phyloP scores from a whole-genome alignment of 2,113 vertebrate genomes.

The Tor tambroides region DNA sequence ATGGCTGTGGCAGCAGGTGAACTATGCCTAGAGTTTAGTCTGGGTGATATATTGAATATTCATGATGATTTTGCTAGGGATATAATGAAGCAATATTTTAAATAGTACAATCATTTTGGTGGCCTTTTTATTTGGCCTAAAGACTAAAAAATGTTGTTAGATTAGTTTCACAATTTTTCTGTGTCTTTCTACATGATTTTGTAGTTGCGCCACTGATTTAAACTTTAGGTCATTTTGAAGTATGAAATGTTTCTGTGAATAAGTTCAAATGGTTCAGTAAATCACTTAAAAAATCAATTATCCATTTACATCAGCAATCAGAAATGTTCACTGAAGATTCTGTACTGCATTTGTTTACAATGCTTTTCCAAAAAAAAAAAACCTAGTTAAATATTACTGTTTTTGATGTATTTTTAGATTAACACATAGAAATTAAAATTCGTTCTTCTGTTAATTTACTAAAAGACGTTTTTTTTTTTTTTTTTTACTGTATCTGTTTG shows the following conservation, averaged over 20 bases:
- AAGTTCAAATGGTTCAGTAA: background rate
- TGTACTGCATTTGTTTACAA: background rate
- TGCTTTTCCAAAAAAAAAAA: background rate
- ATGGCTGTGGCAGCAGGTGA: constrained; percentile 7
- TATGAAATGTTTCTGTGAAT: background rate
- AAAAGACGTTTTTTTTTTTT: background rate
- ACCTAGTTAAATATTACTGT: too few relatives aligned
- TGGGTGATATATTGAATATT: background rate
- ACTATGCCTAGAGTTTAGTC: background rate
- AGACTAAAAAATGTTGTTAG: background rate
- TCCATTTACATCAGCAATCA: background rate
- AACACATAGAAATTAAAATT: background rate
- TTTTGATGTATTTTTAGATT: background rate
- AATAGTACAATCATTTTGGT: background rate
- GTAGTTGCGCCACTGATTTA: background rate
- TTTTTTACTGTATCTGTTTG: background rate
- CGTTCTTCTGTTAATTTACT: background rate
- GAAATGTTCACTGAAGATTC: background rate
- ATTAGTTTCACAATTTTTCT: background rate
- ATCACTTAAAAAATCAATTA: background rate
- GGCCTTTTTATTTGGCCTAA: background rate
- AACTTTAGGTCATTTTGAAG: background rate
- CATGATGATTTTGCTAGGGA: background rate
- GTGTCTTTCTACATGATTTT: background rate
- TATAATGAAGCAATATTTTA: background rate